Evolutionary conservation across 2,797 vertebrate species (phyloP), one percentile per base, ranked within the genome.

Genomic region (Pagetopsis macropterus): DNA sequence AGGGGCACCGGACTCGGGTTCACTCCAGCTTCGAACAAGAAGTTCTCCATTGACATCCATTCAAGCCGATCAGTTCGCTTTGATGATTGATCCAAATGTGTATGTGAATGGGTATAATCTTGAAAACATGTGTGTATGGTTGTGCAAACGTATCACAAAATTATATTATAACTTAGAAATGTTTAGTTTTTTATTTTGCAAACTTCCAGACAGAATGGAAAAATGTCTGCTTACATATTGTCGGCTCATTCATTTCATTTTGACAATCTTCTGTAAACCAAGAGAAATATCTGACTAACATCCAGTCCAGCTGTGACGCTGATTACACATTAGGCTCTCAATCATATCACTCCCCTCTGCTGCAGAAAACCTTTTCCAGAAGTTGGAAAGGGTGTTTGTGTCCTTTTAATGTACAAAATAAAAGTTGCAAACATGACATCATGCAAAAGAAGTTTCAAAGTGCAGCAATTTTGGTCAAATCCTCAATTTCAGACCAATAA

Each of bases 1-100:
- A 92, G 80, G 45, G 94, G 96, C 1, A 78, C 89, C 0, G 98
- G 97, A 57, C 94, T 98, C 1, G 97, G 97, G 54, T 99, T 96
- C 76, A 48, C 92, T 0, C 58, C 92, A 1, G 57, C 87, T 0
- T 72, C 94, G 33, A 94, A 71, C 65, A 97, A 94, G 72, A 92
- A 75, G 79, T 94, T 91, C 52, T 82, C 84, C 6, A 96, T 98
- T 7, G 96, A 99, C 61, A 81, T 89, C 51, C 90, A 93, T 0
- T 45, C 92, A 5, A 81, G 90, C 72, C 95, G 89, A 77, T 98
- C 97, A 0, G 58, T 95, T 37, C 96, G 92, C 65, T 96, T 98
- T 83, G 95, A 97, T 63, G 85, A 94, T 19, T 92, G 73, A 92
- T 37, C 1, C 1, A 11, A 9, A 11, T 37, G 41, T 33, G 3